phyloP scores from a whole-genome alignment of 2,888 invertebrate genomes.

The Ashinkailepas kermadecensis region DNA sequence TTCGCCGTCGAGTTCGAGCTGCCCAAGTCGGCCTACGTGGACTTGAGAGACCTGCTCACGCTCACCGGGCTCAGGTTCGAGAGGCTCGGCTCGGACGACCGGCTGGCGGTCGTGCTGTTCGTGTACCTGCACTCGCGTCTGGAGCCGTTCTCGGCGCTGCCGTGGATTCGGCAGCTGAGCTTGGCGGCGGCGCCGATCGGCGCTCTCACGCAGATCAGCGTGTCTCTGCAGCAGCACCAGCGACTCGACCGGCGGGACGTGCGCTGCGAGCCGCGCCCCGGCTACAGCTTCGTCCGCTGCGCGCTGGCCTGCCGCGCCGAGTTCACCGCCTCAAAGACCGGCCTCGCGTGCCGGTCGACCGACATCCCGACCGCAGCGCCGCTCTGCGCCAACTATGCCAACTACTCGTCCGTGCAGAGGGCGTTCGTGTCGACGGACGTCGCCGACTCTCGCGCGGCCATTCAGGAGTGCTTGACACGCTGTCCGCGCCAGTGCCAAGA shows the following conservation, averaged over 20 bases:
- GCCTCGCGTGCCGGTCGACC: background rate
- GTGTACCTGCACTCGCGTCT: background rate
- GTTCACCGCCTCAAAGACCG: background rate
- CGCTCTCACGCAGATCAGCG: background rate
- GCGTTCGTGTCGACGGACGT: background rate
- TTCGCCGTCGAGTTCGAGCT: background rate
- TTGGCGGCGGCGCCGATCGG: no score
- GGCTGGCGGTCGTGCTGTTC: background rate
- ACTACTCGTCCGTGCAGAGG: conserved; percentile 3
- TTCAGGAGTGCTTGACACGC: background rate
- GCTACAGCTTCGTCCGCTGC: background rate
- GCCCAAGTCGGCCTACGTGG: background rate
- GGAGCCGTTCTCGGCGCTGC: background rate
- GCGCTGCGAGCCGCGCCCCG: background rate
- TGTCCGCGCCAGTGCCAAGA: background rate
- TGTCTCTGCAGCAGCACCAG: background rate
- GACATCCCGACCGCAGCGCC: background rate
- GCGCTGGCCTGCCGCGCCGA: background rate
- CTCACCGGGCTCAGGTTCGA: background rate
- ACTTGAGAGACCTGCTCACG: background rate
- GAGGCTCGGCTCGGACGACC: background rate
- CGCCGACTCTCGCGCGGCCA: background rate
- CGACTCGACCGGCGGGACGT: background rate
- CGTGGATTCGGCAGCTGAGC: background rate
- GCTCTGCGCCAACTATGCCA: background rate